A percentile compares a stretch with the other conserved stretches of the same genome.
Conservation (phyloP, 2,888 invertebrate species). For the Perdita meconis region DNA sequence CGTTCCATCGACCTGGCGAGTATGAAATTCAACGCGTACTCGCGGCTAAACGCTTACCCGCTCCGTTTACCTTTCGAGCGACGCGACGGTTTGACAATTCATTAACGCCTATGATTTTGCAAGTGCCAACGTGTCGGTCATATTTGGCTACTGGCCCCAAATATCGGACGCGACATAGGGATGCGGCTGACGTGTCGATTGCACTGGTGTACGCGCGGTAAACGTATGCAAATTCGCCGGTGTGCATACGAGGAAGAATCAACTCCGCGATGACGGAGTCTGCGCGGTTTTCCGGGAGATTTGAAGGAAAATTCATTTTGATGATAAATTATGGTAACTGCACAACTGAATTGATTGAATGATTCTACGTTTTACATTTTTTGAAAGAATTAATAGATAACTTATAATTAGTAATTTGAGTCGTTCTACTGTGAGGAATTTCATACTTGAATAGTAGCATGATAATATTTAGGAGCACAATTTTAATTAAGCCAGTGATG, state of each 20-base stretch:
- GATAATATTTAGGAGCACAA: no score
- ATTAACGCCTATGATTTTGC: conserved; percentile 61
- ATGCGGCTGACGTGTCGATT: conserved; percentile 58
- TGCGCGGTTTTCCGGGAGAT: neutral
- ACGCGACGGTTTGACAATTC: conserved; percentile 61
- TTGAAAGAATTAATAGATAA: no score
- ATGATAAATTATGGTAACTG: no score
- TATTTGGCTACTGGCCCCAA: conserved; percentile 35
- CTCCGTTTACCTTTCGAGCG: conserved; percentile 29
- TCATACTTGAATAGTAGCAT: no score
- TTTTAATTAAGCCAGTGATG: no score
- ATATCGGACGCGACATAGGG: conserved; percentile 40
- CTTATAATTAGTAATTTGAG: no score
- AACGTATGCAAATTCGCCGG: conserved; percentile 37
- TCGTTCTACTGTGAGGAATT: no score
- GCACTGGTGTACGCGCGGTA: conserved; percentile 47
- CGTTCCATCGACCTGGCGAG: neutral
- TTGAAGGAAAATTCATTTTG: neutral
- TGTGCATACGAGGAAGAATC: conserved; percentile 16
- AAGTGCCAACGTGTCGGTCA: conserved; percentile 60
- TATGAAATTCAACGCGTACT: conserved; percentile 12
- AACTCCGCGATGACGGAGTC: conserved; percentile 32
- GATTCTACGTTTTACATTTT: no score
- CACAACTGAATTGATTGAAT: neutral
- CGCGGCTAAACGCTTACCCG: neutral